Percentiles rank a stretch among this genome's conserved stretches.
phyloP scores from a whole-genome alignment of 2,113 vertebrate genomes.

The Etheostoma cragini region DNA sequence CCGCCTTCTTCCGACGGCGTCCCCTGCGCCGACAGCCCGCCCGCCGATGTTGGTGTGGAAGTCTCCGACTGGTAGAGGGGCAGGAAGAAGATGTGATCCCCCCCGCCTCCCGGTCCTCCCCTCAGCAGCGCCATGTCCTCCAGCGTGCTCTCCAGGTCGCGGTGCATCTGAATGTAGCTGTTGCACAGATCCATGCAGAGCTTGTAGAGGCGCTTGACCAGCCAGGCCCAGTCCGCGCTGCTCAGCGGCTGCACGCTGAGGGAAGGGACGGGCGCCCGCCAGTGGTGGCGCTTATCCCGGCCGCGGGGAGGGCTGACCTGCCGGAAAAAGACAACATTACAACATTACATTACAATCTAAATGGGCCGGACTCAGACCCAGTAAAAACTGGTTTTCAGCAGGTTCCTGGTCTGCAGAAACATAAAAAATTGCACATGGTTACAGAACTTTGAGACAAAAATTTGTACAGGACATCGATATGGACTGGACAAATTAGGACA shows the following conservation, averaged over 20 bases:
- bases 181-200: slow-evolving; percentile 95
- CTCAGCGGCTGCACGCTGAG: slow-evolving; percentile 90
- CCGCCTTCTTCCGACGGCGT: slow-evolving; percentile 92
- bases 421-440: no score
- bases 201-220: slow-evolving; percentile 93
- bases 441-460: no score
- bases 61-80: slow-evolving; percentile 93
- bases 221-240: slow-evolving; percentile 94
- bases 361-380: no score
- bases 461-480: no score
- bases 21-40: slow-evolving; percentile 87
- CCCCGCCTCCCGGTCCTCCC: slow-evolving; percentile 45
- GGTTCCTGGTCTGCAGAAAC: no score
- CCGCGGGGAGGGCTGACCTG: slow-evolving; percentile 93
- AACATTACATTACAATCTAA: no score
- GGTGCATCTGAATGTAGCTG: slow-evolving; percentile 97
- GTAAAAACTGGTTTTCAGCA: no score
- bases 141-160: slow-evolving; percentile 89
- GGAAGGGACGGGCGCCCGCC: slow-evolving; percentile 89
- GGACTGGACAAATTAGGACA: no score
- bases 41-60: slow-evolving; percentile 88
- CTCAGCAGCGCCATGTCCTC: slow-evolving; percentile 84
- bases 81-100: slow-evolving; percentile 88
- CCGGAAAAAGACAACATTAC: no score
- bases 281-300: slow-evolving; percentile 88